Conservation (phyloP, 2,113 vertebrate species). For the Etheostoma cragini region DNA sequence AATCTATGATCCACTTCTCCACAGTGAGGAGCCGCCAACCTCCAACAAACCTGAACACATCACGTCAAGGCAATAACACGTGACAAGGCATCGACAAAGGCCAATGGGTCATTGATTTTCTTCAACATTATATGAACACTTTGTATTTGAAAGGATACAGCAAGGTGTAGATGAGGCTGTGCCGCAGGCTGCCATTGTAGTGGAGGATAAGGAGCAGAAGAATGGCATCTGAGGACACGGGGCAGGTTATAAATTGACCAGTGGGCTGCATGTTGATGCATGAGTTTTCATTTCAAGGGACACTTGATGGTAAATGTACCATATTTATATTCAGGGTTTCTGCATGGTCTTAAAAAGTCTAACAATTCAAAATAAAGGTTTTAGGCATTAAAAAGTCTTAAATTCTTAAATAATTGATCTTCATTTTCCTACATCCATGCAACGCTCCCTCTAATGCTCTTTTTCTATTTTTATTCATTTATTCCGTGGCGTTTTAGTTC, state of each 20-base stretch:
- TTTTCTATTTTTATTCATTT: no score
- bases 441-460: no score
- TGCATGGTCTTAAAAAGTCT: no score
- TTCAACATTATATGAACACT: not conserved
- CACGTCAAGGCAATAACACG: constrained; percentile 59
- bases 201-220: constrained; percentile 89
- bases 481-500: no score
- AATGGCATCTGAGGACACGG: constrained; percentile 85
- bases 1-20: constrained; percentile 91
- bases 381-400: no score
- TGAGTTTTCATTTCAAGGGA: constrained; percentile 4
- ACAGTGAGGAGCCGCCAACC: constrained; percentile 90
- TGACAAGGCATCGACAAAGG: not conserved
- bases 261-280: not conserved
- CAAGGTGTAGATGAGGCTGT: constrained; percentile 80
- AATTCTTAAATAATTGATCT: no score
- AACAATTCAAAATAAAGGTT: no score
- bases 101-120: constrained; percentile 26
- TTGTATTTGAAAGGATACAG: constrained; percentile 83
- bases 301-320: no score
- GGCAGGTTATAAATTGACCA: constrained; percentile 7
- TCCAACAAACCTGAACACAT: constrained; percentile 82
- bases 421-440: no score
- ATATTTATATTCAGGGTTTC: no score
- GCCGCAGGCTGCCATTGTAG: constrained; percentile 85